Conservation (phyloP, 2,113 vertebrate genomes). For the Ondatra zibethicus region DNA sequence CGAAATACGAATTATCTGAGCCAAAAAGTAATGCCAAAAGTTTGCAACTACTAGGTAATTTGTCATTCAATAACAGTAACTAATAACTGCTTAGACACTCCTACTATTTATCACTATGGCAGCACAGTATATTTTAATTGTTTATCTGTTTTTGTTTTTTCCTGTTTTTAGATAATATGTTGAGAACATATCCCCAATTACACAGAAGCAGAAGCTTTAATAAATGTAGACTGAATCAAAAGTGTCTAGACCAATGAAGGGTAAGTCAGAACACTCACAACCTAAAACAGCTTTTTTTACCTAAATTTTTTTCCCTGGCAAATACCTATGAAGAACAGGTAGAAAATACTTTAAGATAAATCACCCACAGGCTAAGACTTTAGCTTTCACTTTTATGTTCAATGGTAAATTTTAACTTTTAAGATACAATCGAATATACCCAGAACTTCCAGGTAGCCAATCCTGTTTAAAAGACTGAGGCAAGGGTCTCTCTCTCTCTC, state of each 20-base stretch:
- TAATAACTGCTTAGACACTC: neutral
- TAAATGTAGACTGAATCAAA: neutral
- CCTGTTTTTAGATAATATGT: neutral
- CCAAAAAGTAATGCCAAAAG: neutral
- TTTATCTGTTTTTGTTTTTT: neutral
- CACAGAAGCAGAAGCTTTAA: neutral
- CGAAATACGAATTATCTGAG: neutral
- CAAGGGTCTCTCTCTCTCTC: neutral
- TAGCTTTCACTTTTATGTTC: neutral
- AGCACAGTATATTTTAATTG: neutral
- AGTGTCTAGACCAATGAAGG: neutral
- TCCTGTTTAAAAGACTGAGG: neutral
- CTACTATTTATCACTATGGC: neutral
- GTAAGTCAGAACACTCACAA: neutral
- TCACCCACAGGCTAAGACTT: neutral
- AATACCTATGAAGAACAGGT: neutral
- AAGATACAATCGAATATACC: constrained; percentile 20
- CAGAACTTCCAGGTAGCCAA: neutral
- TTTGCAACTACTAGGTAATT: neutral
- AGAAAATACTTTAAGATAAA: constrained; percentile 2
- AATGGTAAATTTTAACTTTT: constrained; percentile 49
- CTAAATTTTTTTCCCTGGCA: neutral
- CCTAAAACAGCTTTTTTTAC: neutral
- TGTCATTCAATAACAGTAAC: neutral
- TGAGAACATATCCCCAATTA: neutral